phyloP scores from a whole-genome alignment of 2,797 vertebrate species.

The Microctenopoma steveboyesi region DNA sequence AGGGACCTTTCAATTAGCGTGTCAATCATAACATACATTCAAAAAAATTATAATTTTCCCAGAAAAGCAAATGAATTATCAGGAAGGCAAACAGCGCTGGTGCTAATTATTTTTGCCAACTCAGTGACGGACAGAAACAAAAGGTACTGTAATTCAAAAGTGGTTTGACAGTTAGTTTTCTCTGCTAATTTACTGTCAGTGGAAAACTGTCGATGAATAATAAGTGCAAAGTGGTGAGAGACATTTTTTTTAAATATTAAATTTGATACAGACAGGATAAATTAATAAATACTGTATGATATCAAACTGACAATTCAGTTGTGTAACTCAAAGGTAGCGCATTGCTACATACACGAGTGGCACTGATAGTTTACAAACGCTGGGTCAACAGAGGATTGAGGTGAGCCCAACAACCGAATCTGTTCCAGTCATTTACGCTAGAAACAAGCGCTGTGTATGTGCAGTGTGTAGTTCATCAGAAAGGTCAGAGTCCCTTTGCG shows the following conservation, averaged over 20 bases:
- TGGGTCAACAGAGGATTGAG: constrained; percentile 34
- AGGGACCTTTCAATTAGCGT: not conserved
- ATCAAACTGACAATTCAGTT: constrained; percentile 2
- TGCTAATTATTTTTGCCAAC: not conserved
- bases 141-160: not conserved
- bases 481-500: constrained; percentile 50
- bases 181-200: not conserved
- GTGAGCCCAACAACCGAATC: constrained; percentile 39
- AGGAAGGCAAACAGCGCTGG: not conserved
- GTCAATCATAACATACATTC: not conserved
- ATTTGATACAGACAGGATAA: not conserved
- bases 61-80: not conserved
- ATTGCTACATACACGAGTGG: constrained; percentile 12
- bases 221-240: not conserved
- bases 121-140: not conserved
- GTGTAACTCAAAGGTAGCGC: not conserved
- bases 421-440: constrained; percentile 44
- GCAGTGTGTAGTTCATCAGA: constrained; percentile 16
- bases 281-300: not conserved
- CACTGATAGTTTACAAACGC: constrained; percentile 26
- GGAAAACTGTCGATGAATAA: not conserved
- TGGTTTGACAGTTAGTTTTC: not conserved
- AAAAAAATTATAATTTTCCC: not conserved
- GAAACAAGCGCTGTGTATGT: constrained; percentile 38
- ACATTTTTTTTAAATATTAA: not conserved